These are phyloP conservation scores for Papilio helenus DNA, from an alignment of 1,140 invertebrate genomes.

Conservation along the genomic window DNA sequence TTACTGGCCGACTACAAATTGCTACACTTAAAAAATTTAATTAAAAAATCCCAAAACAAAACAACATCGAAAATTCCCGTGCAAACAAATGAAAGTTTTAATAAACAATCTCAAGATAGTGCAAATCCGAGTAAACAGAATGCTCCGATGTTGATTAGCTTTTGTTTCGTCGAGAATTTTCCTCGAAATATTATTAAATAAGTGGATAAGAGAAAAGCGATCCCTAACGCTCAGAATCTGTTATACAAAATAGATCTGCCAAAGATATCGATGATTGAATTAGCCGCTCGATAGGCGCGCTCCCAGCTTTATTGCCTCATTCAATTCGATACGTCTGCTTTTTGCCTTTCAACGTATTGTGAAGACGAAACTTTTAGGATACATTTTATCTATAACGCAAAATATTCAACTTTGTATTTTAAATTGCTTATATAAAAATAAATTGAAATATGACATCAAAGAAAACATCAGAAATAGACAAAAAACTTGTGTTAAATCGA, in stretches of 20 bases:
- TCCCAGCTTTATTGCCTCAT: constrained; percentile 37
- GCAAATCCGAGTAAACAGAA: constrained; percentile 13
- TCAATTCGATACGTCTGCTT: constrained; percentile 35
- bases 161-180: constrained; percentile 24
- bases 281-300: constrained; percentile 36
- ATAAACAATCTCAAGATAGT: constrained; percentile 21
- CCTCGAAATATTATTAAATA: constrained; percentile 35
- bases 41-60: constrained; percentile 10
- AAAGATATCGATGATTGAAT: constrained; percentile 41
- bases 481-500: too few species aligned
- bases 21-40: not conserved
- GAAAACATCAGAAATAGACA: not conserved
- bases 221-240: constrained; percentile 35
- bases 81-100: constrained; percentile 17
- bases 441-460: not conserved
- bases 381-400: not conserved
- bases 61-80: not conserved
- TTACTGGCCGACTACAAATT: not conserved
- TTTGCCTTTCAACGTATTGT: constrained; percentile 30
- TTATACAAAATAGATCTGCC: constrained; percentile 40
- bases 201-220: constrained; percentile 37
- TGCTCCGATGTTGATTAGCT: constrained; percentile 18
- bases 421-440: not conserved
- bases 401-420: not conserved
- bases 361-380: not conserved